Evolutionary conservation across 2,888 invertebrate species (phyloP), one percentile per base, ranked within the genome.

Genomic region (Nemurella pictetii): DNA sequence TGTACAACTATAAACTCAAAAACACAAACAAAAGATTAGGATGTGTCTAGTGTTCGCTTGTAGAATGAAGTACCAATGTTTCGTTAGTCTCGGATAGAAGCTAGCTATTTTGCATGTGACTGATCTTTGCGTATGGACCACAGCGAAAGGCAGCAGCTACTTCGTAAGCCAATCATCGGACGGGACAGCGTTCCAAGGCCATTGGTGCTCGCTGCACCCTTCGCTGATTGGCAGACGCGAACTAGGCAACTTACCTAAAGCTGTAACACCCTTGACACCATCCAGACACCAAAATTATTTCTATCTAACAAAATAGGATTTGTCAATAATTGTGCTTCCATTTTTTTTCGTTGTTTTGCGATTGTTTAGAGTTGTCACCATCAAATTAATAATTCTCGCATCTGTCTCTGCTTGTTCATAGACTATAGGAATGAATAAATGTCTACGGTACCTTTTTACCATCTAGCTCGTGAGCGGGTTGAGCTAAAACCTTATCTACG

Each of bases 401-500:
- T 82, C 27, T 55, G 78, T 28, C 55, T 82, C 82, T 78, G 9
- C 20, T 7, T 20, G 9, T 55, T 82, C 55, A 82, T n/a, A 80
- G 84, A 84, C 36, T 85, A 85, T 74, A 84, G 84, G 82, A 86
- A 83, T 85, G 75, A 82, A 84, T 85, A 85, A 85, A 86, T 84
- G 85, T 85, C 85, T 87, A 87, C 87, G 85, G 85, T 93, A 99
- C 99, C 97, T 98, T 98, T 95, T 99, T 99, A 91, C 98, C 98
- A 93, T 99, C 99, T 93, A 99, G 94, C 93, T 99, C 98, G 93
- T 99, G 99, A 92, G 97, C 97, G 92, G 97, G 96, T 93, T 97
- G 97, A 91, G 97, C 96, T 94, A 99, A 95, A 91, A 99, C 99
- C 94, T 99, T 98, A 94, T 99, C 99, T 94, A 99, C 98, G 93